Evolutionary conservation across 2,113 vertebrate genomes (phyloP), one percentile per base, ranked within the genome.

Genomic region (Thryonomys swinderianus): DNA sequence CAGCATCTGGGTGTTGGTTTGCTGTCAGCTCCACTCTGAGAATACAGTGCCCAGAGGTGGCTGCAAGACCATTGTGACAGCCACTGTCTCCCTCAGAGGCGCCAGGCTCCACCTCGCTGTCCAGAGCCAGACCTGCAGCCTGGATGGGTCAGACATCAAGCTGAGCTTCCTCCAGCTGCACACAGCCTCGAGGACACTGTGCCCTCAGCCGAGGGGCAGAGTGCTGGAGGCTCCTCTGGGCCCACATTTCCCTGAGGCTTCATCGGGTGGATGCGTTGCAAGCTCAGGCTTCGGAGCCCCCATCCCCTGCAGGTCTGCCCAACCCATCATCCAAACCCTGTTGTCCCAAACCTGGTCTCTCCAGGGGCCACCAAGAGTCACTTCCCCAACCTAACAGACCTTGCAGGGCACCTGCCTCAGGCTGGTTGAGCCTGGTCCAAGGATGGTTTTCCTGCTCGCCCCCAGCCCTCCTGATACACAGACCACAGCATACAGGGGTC

Each of bases 81-180:
- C 42, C 7, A 48, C 40, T 7, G 25, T 48, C 71, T 48, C 42
- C 42, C 27, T 48, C 42, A 42, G 45, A 76, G 73, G 73, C 30
- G 45, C 42, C 40, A 3, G 25, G 27, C 42, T 48, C 23, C 2
- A 30, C 25, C 73, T 76, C 7, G 3, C 73, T 48, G 25, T 3
- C 5, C 18, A 40, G 79, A 83, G 32, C 4, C 14, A 13, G 1
- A 6, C 40, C 48, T 74, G 10, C 21, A 30, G 67, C 37, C 23
- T 1, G 0, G 18, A 34, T 2, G 10, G n/a, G n/a, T 1, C 2
- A 55, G 53, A 53, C 40, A 37, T 42, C 23, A 27, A 23, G 23
- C 71, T 74, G 71, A 74, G 13, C 25, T 4, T n/a, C 37, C 40
- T n/a, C 20, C 12, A 12, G 10, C 66, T 7, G 7, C 16, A 25